phyloP scores from a whole-genome alignment of 2,888 invertebrate genomes.

The Morinoia aosen region DNA sequence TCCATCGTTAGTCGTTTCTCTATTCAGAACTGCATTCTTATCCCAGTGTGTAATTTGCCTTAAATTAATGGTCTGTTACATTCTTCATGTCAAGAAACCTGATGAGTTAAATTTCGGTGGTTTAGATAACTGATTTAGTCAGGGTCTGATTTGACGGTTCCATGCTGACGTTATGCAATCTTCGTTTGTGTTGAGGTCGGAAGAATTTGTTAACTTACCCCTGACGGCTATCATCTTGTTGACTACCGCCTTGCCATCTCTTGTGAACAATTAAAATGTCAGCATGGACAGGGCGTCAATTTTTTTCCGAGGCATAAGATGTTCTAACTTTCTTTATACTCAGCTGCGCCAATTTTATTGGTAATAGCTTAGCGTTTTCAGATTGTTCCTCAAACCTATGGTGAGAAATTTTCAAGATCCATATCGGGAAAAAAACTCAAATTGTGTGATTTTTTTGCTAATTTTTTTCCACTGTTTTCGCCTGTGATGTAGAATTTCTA shows the following conservation, averaged over 20 bases:
- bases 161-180: neutral
- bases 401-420: too few species aligned
- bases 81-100: neutral
- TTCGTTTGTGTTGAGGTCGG: neutral
- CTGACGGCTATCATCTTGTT: too few species aligned
- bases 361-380: too few species aligned
- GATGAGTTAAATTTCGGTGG: neutral
- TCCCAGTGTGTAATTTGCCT: neutral
- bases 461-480: too few species aligned
- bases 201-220: too few species aligned
- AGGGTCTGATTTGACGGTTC: neutral
- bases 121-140: neutral
- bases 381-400: too few species aligned
- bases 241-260: neutral
- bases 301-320: neutral
- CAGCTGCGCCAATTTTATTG: neutral
- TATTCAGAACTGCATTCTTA: neutral
- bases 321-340: neutral
- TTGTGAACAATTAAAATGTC: neutral
- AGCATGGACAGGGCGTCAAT: neutral
- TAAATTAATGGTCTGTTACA: neutral
- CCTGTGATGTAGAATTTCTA: too few species aligned
- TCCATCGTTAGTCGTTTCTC: neutral
- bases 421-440: too few species aligned
- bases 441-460: too few species aligned